These are phyloP conservation scores for Acanthosepion esculentum DNA, from an alignment of 2,888 invertebrate species.

Conservation along the genomic window DNA sequence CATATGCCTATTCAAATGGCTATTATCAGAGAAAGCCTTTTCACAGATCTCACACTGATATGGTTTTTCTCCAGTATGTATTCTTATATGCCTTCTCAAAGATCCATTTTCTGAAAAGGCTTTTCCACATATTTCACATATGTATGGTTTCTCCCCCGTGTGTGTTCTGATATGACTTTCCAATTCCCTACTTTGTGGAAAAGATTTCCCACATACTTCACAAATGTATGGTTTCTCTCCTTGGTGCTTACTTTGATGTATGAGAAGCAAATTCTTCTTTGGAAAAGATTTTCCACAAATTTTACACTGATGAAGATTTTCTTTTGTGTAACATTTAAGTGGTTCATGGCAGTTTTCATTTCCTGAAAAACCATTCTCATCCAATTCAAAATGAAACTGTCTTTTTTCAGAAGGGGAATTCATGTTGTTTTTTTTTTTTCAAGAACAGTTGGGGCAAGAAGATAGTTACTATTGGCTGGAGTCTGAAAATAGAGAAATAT, in stretches of 20 bases:
- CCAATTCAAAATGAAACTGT: not conserved
- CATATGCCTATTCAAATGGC: not conserved
- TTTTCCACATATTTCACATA: slow-evolving; percentile 34
- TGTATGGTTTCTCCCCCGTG: slow-evolving; percentile 42
- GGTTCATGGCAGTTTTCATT: not conserved
- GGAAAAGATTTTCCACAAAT: not conserved
- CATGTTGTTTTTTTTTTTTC: not conserved
- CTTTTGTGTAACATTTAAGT: not conserved
- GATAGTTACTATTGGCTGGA: not conserved
- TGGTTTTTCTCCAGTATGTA: slow-evolving; percentile 41
- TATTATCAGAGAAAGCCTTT: slow-evolving; percentile 34
- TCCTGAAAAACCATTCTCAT: not conserved
- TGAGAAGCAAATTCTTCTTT: not conserved
- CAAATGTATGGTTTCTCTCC: not conserved
- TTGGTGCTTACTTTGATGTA: not conserved
- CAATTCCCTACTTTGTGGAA: not conserved
- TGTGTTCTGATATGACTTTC: not conserved
- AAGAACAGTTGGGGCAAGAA: not conserved
- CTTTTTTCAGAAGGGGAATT: not conserved
- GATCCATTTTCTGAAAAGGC: not conserved
- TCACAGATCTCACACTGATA: slow-evolving; percentile 25
- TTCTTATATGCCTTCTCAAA: not conserved
- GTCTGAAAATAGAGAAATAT: not conserved
- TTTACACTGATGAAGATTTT: slow-evolving; percentile 3
- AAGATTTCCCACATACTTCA: slow-evolving; percentile 42